A percentile compares a stretch with the other conserved stretches of the same genome.
These are phyloP conservation scores for Herpetotheres cachinnans DNA, from an alignment of 2,113 vertebrate genomes.

Conservation along the genomic window DNA sequence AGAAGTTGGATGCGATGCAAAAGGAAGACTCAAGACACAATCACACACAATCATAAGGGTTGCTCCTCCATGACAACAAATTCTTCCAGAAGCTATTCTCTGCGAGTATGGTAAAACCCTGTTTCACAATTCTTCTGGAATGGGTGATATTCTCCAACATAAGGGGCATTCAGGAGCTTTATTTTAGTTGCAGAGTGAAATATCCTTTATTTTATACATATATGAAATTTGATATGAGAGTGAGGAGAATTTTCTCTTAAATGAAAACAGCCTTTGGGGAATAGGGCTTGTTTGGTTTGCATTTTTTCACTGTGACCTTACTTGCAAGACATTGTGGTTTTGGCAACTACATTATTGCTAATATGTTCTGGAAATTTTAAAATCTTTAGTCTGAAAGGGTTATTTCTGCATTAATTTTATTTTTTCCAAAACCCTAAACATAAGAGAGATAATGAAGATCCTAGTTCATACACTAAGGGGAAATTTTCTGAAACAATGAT, in stretches of 20 bases:
- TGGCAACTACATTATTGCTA: neutral
- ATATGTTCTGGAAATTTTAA: neutral
- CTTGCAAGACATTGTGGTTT: neutral
- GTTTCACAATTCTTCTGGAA: neutral
- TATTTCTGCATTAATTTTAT: neutral
- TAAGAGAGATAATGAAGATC: neutral
- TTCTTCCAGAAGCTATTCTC: neutral
- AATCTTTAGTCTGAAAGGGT: neutral
- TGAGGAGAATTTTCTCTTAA: neutral
- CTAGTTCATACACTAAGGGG: neutral
- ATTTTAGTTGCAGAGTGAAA: neutral
- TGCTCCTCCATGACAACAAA: neutral
- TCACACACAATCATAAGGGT: neutral
- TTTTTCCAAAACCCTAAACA: neutral
- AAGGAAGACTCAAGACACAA: neutral
- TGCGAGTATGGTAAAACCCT: neutral
- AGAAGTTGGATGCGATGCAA: neutral
- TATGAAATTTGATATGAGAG: neutral
- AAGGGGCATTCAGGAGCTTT: neutral
- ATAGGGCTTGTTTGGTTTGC: neutral
- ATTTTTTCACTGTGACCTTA: conserved; percentile 21
- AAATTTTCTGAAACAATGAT: neutral
- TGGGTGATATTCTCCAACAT: neutral
- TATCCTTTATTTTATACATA: neutral
- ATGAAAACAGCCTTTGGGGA: neutral